These are phyloP conservation scores for Pteruthius melanotis DNA, from an alignment of 2,113 vertebrate genomes.

Conservation along the genomic window DNA sequence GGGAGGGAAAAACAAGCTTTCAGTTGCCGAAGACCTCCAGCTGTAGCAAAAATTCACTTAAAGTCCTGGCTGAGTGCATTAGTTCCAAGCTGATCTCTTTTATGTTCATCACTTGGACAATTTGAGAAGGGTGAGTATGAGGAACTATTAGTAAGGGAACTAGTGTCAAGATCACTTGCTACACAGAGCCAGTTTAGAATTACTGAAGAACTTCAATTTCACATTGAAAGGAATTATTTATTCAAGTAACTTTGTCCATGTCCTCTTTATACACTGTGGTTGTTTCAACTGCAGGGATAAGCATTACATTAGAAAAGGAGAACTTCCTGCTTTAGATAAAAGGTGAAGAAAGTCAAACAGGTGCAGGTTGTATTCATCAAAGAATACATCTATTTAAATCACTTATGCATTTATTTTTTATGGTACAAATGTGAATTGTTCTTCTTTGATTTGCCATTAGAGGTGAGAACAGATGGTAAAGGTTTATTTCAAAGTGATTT, in stretches of 20 bases:
- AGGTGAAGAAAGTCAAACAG: conserved; percentile 27
- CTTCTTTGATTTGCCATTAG: conserved; percentile 54
- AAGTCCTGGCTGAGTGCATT: not conserved
- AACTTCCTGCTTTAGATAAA: conserved; percentile 13
- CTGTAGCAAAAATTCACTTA: not conserved
- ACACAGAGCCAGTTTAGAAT: not conserved
- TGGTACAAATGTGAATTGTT: conserved; percentile 40
- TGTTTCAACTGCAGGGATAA: not conserved
- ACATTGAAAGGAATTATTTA: not conserved
- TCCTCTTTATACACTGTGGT: not conserved
- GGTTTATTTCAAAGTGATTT: conserved; percentile 46
- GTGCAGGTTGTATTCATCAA: conserved; percentile 39
- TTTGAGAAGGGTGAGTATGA: not conserved
- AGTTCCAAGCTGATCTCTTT: not conserved
- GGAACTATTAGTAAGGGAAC: not conserved
- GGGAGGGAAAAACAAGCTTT: not conserved
- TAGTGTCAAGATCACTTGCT: not conserved
- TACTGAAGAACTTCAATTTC: not conserved
- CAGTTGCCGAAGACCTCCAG: not conserved
- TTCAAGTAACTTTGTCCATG: not conserved
- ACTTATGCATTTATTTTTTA: conserved; percentile 42
- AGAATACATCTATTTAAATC: conserved; percentile 56
- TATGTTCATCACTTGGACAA: not conserved
- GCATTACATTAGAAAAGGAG: not conserved
- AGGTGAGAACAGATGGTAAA: conserved; percentile 66